Conservation (phyloP, 2,113 vertebrate genomes). For the Pelecanus crispus region DNA sequence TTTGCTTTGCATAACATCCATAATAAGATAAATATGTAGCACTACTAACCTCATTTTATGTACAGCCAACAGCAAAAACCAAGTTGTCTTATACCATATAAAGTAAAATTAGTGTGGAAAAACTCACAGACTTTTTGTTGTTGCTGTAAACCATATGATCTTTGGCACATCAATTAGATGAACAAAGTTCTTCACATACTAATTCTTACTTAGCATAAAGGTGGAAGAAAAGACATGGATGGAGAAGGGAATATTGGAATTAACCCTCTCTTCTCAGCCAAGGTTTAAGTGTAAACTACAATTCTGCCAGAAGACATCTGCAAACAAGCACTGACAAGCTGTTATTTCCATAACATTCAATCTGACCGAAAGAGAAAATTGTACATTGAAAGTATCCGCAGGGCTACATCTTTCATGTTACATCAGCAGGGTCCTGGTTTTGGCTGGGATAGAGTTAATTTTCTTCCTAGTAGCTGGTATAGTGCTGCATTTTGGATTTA, state of each 20-base stretch:
- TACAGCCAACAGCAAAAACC: neutral
- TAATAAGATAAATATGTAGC: neutral
- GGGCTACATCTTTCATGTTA: neutral
- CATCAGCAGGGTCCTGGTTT: no score
- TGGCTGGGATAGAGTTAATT: no score
- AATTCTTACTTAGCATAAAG: neutral
- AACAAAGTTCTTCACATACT: neutral
- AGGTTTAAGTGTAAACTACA: neutral
- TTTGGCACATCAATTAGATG: neutral
- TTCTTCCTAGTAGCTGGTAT: no score
- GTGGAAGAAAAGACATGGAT: neutral
- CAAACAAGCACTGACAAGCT: neutral
- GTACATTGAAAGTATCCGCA: neutral
- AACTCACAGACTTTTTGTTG: neutral
- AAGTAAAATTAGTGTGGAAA: neutral
- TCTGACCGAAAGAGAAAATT: neutral
- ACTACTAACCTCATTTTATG: neutral
- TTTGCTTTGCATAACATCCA: neutral
- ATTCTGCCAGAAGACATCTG: neutral
- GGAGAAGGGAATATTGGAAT: neutral
- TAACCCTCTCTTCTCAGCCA: neutral
- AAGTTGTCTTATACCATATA: neutral
- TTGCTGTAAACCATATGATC: neutral
- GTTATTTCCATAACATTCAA: neutral
- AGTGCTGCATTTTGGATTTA: no score